Percentiles rank a stretch among this genome's conserved stretches.
These are phyloP conservation scores for Epizoanthus rinbou DNA, from an alignment of 92 coral and sea anemone genomes.

Conservation along the genomic window DNA sequence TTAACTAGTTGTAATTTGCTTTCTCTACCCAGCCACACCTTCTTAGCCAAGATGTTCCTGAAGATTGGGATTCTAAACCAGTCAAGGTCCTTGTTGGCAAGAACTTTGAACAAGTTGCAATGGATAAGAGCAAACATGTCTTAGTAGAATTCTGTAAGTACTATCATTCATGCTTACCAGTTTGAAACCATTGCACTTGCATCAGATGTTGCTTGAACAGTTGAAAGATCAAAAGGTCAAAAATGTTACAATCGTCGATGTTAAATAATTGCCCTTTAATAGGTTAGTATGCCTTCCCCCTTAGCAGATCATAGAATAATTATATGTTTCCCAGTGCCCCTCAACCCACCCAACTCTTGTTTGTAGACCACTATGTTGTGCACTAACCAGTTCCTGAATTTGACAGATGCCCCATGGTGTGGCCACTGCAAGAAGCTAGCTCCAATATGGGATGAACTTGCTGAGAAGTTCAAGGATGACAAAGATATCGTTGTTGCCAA, in stretches of 20 bases:
- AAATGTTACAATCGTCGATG: too few relatives aligned
- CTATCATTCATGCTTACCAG: neutral
- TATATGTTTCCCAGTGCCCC: neutral
- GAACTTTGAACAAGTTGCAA: slow-evolving; percentile 96
- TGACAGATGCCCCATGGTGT: slow-evolving; percentile 98
- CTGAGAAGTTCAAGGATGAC: slow-evolving; percentile 91
- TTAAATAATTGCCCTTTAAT: too few relatives aligned
- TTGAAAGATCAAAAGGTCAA: too few relatives aligned
- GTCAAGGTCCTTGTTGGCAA: slow-evolving; percentile 99
- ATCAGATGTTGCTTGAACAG: too few relatives aligned
- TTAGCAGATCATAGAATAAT: neutral
- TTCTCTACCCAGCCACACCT: slow-evolving; percentile 73
- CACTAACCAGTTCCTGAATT: neutral
- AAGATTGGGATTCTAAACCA: slow-evolving; percentile 96
- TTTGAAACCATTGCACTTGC: too few relatives aligned
- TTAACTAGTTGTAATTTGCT: neutral
- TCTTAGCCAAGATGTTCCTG: slow-evolving; percentile 88
- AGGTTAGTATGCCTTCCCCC: neutral
- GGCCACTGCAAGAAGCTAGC: slow-evolving; percentile 97
- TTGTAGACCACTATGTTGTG: neutral
- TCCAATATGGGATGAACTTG: slow-evolving; percentile 98
- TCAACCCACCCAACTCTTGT: neutral
- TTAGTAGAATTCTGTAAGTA: slow-evolving; percentile 99
- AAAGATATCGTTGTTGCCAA: slow-evolving; percentile 91
- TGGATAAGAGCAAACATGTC: slow-evolving; percentile 89